A percentile compares a stretch with the other conserved stretches of the same genome.
Conservation (phyloP, 2,113 vertebrate species). For the Indicator indicator region DNA sequence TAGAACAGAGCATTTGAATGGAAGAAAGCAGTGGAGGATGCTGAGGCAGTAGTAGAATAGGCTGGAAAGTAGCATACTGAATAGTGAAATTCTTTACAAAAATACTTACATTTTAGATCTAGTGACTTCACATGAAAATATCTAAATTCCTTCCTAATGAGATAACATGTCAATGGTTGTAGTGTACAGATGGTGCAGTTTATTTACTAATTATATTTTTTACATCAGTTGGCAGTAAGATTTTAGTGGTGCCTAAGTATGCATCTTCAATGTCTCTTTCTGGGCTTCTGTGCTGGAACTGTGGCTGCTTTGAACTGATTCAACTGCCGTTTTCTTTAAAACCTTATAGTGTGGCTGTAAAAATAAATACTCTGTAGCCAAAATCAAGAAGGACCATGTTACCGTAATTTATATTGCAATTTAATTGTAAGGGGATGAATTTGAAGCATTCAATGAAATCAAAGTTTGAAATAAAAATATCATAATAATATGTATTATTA, state of each 20-base stretch:
- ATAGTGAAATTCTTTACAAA: background rate
- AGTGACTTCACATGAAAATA: conserved; percentile 22
- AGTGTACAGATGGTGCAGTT: conserved; percentile 41
- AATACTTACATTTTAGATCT: background rate
- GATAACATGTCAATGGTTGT: background rate
- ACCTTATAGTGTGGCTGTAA: background rate
- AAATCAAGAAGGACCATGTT: background rate
- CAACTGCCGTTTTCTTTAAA: conserved; percentile 26
- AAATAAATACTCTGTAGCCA: background rate
- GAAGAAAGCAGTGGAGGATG: background rate
- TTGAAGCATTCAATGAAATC: background rate
- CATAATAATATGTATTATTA: background rate
- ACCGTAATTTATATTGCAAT: background rate
- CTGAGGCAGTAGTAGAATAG: background rate
- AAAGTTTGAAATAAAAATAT: background rate
- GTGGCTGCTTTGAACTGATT: conserved; percentile 3
- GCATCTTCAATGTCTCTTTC: conserved; percentile 16
- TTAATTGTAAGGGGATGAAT: background rate
- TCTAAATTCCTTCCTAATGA: conserved; percentile 35
- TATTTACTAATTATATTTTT: conserved; percentile 47
- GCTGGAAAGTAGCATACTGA: background rate
- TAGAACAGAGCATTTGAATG: background rate
- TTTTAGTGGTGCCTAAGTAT: conserved; percentile 49
- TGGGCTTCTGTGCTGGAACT: conserved; percentile 30
- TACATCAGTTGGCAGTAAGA: background rate